A percentile compares a stretch with the other conserved stretches of the same genome.
Evolutionary conservation across 2,113 vertebrate species (phyloP).

Genomic region (Gambusia holbrooki): DNA sequence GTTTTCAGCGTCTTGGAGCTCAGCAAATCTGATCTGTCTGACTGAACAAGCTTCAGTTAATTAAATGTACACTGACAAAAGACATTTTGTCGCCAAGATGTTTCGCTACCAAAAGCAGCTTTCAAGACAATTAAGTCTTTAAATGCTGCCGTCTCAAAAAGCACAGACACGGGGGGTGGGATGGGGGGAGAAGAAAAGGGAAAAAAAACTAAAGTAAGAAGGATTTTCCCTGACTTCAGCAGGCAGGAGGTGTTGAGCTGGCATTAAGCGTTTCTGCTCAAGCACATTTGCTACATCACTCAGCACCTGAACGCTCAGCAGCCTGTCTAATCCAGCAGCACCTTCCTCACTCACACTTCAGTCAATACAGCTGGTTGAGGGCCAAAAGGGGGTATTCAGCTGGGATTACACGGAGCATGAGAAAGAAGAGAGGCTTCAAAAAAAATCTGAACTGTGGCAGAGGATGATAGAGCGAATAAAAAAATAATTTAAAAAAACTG

Average conservation of each 20-base stretch:
- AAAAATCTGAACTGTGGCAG: conserved; percentile 2
- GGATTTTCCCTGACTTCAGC: conserved; percentile 56
- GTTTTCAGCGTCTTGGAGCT: background rate
- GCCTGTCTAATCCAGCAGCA: conserved; percentile 31
- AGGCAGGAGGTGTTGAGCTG: conserved; percentile 26
- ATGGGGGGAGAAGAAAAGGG: background rate
- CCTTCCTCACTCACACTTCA: conserved; percentile 27
- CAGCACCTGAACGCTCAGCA: conserved; percentile 57
- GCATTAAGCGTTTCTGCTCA: conserved; percentile 21
- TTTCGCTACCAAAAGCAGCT: conserved; percentile 16
- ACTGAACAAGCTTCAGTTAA: background rate
- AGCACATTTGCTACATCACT: conserved; percentile 55
- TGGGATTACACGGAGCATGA: conserved; percentile 53
- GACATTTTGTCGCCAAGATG: conserved; percentile 4
- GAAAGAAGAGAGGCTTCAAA: conserved; percentile 43
- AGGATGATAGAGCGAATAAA: conserved; percentile 19
- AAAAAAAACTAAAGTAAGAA: conserved; percentile 14
- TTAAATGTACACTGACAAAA: background rate
- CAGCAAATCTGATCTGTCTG: background rate
- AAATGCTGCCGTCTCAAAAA: conserved; percentile 14
- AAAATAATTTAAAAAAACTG: background rate
- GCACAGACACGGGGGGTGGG: background rate
- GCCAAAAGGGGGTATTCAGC: conserved; percentile 22
- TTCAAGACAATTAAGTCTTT: conserved; percentile 27
- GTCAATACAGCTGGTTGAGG: conserved; percentile 38